These are phyloP conservation scores for Coregonus sp. DNA, from an alignment of 2,797 vertebrate genomes.

Conservation along the genomic window DNA sequence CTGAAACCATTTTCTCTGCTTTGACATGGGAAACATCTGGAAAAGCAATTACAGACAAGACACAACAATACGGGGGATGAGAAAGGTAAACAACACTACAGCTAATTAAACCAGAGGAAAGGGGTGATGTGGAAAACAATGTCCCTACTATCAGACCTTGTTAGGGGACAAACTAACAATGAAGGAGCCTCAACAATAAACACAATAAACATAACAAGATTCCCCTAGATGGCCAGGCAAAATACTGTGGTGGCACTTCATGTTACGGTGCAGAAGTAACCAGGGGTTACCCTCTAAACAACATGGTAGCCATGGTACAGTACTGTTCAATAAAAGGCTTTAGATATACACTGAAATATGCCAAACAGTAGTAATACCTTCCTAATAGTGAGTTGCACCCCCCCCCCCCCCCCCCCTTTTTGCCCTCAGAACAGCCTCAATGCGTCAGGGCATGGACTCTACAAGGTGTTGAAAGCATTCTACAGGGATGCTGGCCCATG, in stretches of 20 bases:
- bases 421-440: too few species aligned
- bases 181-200: conserved; percentile 4
- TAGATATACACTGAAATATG: too few species aligned
- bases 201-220: not conserved
- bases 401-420: too few species aligned
- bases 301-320: too few species aligned
- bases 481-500: too few species aligned
- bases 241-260: not conserved
- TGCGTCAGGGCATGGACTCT: too few species aligned
- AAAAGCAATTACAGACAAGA: conserved; percentile 61
- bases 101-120: conserved; percentile 61
- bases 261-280: not conserved
- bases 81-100: conserved; percentile 39
- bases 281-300: not conserved
- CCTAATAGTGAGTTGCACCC: too few species aligned
- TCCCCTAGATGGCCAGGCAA: not conserved
- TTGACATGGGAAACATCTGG: conserved; percentile 57
- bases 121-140: not conserved
- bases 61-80: conserved; percentile 50
- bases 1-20: conserved; percentile 43
- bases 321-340: too few species aligned
- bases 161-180: conserved; percentile 51
- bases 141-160: conserved; percentile 33
- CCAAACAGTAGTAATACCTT: too few species aligned
- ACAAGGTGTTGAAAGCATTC: too few species aligned